Conservation (phyloP, 1,140 invertebrate species). For the Micrasema minimum region DNA sequence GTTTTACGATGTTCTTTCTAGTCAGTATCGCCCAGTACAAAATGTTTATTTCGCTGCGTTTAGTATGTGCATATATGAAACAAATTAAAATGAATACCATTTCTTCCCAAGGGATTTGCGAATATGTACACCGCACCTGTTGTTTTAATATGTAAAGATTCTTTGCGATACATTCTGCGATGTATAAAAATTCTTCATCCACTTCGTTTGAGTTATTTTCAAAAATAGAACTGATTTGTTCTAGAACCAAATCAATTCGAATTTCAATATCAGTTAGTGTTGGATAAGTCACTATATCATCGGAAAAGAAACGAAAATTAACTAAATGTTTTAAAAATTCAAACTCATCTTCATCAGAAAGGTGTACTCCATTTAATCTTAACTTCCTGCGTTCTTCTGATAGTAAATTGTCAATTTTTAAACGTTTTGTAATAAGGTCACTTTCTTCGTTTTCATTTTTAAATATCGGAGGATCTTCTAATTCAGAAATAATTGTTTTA, state of each 20-base stretch:
- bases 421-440: too few species aligned
- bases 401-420: too few species aligned
- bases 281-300: background rate
- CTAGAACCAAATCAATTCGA: background rate
- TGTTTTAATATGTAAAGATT: conserved; percentile 11
- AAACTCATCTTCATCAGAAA: too few species aligned
- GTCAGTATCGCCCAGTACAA: conserved; percentile 8
- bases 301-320: background rate
- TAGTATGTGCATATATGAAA: conserved; percentile 7
- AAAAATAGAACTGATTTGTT: background rate
- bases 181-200: conserved; percentile 4
- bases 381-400: too few species aligned
- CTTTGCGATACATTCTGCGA: background rate
- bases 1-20: background rate
- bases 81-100: background rate
- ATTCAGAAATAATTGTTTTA: too few species aligned
- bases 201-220: background rate
- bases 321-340: background rate
- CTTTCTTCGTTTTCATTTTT: too few species aligned
- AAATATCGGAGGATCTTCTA: too few species aligned
- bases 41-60: background rate
- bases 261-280: background rate
- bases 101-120: conserved; percentile 11
- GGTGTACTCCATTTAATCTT: too few species aligned
- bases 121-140: background rate